Evolutionary conservation across 2,797 vertebrate genomes (phyloP), one percentile per base, ranked within the genome.

Genomic region (Gymnoscopelus microlampas): DNA sequence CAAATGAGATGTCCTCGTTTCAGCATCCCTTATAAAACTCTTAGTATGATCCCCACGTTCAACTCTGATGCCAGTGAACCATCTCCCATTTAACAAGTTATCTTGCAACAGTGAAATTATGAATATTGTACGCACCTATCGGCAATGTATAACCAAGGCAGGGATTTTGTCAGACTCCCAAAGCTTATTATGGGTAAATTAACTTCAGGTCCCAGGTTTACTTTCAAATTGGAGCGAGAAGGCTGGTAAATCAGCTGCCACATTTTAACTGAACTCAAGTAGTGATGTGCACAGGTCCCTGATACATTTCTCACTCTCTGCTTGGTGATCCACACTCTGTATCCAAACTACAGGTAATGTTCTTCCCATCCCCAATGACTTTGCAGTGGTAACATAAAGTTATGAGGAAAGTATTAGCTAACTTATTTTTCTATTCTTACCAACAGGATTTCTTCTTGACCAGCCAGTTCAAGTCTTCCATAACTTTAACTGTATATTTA

Each of bases 331-430:
- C 32, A 29, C 39, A 39, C 7, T 39, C 32, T 35, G 32, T 39
- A 44, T 35, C 3, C 32, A 72, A 66, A 74, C 48, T 66, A 61
- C 59, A 53, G 57, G 64, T 14, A 39, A n/a, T 26, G 10, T 64
- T 73, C 70, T 3, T 8, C 66, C 13, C 39, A 44, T 7, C 39
- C 39, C 39, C 8, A 10, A 39, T 3, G 11, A 60, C 74, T 85
- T 81, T 48, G 70, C 75, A 58, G 66, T 80, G 79, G 82, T 85
- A 85, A 78, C 79, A 76, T 78, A 64, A 65, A 63, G 61, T 71
- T 8, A 44, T 10, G 8, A 44, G 39, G 39, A 44, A 44, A 44
- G 32, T 6, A 35, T 19, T 19, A 19, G 19, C 19, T 19, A 19
- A 19, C 19, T 19, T 19, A 19, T 44, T 10, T 44, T 44, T 9